Percentiles rank a stretch among this genome's conserved stretches.
These are phyloP conservation scores for Adelphocoris suturalis DNA, from an alignment of 2,888 invertebrate genomes.

Conservation along the genomic window DNA sequence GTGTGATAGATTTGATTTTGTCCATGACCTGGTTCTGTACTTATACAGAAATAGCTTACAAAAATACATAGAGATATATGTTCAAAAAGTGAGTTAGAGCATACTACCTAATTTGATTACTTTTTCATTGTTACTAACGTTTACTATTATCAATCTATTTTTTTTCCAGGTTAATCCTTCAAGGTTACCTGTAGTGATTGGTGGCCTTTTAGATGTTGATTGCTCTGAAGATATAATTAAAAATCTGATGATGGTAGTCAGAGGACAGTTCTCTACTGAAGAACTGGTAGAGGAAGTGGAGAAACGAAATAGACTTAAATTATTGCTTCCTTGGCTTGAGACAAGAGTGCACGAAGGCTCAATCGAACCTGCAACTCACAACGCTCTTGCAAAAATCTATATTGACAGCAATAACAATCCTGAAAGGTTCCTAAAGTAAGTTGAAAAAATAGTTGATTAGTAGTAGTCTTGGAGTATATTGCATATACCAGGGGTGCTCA, in stretches of 20 bases:
- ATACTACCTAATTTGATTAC: not conserved
- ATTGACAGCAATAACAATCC: conserved; percentile 99
- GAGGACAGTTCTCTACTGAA: conserved; percentile 99
- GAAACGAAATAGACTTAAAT: conserved; percentile 94
- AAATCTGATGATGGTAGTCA: conserved; percentile 97
- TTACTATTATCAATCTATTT: not conserved
- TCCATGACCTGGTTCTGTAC: conserved; percentile 98
- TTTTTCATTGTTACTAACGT: not conserved
- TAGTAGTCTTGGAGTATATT: not conserved
- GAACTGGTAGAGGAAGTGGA: conserved; percentile 98
- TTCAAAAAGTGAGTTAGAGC: conserved; percentile 89
- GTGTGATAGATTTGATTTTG: conserved; percentile 99
- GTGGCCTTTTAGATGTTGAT: conserved; percentile 98
- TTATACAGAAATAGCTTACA: conserved; percentile 98
- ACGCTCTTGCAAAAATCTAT: conserved; percentile 99
- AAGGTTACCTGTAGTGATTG: conserved; percentile 97
- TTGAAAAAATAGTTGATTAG: not conserved
- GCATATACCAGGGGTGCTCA: no score
- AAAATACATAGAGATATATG: conserved; percentile 99
- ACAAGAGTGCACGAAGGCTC: conserved; percentile 98
- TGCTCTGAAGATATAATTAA: conserved; percentile 99
- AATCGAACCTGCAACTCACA: conserved; percentile 98
- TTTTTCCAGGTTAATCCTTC: conserved; percentile 93
- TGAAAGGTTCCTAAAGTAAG: conserved; percentile 88
- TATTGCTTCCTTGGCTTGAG: conserved; percentile 97